Base-by-base conservation (phyloP, 2,888 invertebrate species). In the Aphidoletes aphidimyza region DNA sequence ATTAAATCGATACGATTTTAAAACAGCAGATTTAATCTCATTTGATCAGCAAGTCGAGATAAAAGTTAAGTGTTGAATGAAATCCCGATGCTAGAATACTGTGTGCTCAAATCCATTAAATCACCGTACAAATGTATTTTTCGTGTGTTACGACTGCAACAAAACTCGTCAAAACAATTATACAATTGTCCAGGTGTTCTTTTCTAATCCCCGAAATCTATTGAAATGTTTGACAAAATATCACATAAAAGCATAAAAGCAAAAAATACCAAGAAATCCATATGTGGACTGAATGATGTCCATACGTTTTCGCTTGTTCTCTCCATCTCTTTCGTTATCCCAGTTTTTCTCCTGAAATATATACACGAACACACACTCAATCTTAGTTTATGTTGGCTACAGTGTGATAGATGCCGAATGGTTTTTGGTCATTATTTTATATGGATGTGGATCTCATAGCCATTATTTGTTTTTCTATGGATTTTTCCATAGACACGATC, bases 191-290 rank as follows among this genome's bases (percentile, higher is more conserved):
- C 81, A 81, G 81, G 81, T 81, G 81, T 37, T 37, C 37, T 30
- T 37, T 37, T 81, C 22, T 81, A 37, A 8, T 22, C 14, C 17
- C 17, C 78, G 36, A 6, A 78, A 78, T 78, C n/a, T 37, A 37
- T 36, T 37, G 81, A 22, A 81, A 81, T 19, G 37, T 81, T 78
- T 78, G 8, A 36, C 78, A 37, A 81, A 8, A 37, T 54, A 8
- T 5, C 3, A 54, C n/a, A n/a, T n/a, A n/a, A n/a, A n/a, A n/a
- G n/a, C n/a, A n/a, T n/a, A 8, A 37, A n/a, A 81, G 37, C 37
- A 81, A 81, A n/a, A n/a, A 81, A 81, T 81, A 81, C 81, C 81
- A 81, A 81, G 81, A 81, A 81, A 81, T 81, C 81, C 36, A 81
- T 81, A 37, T 81, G 81, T 22, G 36, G 6, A 11, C 9, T n/a